Conservation (phyloP, 2,113 vertebrate species). For the Physeter macrocephalus region DNA sequence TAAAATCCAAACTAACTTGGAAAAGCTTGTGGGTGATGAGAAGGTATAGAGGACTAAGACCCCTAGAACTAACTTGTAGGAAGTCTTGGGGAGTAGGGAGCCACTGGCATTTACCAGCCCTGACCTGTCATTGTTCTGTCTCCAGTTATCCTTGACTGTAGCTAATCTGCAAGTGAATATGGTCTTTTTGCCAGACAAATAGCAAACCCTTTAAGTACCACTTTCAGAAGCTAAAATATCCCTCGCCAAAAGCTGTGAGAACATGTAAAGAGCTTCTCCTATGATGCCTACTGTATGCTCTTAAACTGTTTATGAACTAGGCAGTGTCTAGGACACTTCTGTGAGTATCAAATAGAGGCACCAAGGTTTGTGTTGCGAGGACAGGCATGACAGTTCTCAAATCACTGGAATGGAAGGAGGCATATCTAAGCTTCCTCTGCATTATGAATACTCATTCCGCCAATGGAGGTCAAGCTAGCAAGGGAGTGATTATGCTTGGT, state of each 20-base stretch:
- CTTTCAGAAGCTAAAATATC: constrained; percentile 18
- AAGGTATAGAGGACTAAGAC: not conserved
- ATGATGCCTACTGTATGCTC: not conserved
- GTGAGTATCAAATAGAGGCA: not conserved
- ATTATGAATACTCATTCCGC: constrained; percentile 22
- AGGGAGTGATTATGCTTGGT: constrained; percentile 59
- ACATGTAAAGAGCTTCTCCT: not conserved
- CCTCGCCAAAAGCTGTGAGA: not conserved
- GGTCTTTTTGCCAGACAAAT: constrained; percentile 15
- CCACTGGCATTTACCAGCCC: not conserved
- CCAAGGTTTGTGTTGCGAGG: not conserved
- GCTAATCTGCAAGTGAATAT: not conserved
- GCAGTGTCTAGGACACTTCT: not conserved
- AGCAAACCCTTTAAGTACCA: constrained; percentile 19
- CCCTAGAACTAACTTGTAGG: not conserved
- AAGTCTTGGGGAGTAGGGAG: not conserved
- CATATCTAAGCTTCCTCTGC: constrained; percentile 12
- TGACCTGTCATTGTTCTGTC: not conserved
- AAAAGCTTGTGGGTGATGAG: not conserved
- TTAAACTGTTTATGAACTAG: not conserved
- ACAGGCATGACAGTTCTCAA: constrained; percentile 1
- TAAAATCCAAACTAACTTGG: not conserved
- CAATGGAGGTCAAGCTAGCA: constrained; percentile 52
- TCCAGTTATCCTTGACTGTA: not conserved
- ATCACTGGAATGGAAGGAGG: constrained; percentile 33